phyloP scores from a whole-genome alignment of 2,888 invertebrate genomes.

The Drosophila colorata region DNA sequence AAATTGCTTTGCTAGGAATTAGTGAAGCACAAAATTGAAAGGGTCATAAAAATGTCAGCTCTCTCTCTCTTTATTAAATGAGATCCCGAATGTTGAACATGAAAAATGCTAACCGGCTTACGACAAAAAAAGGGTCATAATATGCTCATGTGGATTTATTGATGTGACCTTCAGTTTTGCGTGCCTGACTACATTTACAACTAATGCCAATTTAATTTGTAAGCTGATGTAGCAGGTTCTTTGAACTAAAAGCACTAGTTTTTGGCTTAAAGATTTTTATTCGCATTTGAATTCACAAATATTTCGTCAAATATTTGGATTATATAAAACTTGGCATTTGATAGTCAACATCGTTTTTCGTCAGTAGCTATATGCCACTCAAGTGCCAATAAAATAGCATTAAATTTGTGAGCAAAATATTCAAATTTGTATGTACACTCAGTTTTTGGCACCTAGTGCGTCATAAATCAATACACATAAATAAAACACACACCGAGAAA shows the following conservation, averaged over 20 bases:
- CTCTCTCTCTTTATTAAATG: conserved; percentile 41
- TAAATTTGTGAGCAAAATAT: conserved; percentile 5
- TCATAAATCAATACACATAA: conserved; percentile 12
- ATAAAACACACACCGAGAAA: too few species aligned
- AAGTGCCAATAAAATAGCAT: conserved; percentile 12
- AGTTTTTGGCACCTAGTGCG: conserved; percentile 3
- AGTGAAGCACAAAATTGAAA: conserved; percentile 65
- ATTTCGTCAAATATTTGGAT: not conserved
- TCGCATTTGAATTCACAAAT: conserved; percentile 4
- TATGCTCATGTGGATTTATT: conserved; percentile 42
- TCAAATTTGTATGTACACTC: conserved; percentile 3
- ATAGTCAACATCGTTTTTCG: not conserved
- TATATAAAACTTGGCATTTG: not conserved
- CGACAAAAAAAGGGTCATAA: conserved; percentile 20
- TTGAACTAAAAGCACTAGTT: not conserved
- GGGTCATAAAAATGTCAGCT: conserved; percentile 60
- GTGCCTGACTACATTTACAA: conserved; percentile 17
- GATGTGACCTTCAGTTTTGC: conserved; percentile 27
- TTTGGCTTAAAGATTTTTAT: not conserved
- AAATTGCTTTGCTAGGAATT: conserved; percentile 60
- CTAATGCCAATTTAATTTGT: conserved; percentile 20
- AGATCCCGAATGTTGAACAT: conserved; percentile 32
- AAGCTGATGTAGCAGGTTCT: conserved; percentile 2
- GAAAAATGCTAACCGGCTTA: conserved; percentile 40
- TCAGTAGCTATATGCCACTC: not conserved